phyloP scores from a whole-genome alignment of 2,113 vertebrate genomes.

The Myotis brandtii region DNA sequence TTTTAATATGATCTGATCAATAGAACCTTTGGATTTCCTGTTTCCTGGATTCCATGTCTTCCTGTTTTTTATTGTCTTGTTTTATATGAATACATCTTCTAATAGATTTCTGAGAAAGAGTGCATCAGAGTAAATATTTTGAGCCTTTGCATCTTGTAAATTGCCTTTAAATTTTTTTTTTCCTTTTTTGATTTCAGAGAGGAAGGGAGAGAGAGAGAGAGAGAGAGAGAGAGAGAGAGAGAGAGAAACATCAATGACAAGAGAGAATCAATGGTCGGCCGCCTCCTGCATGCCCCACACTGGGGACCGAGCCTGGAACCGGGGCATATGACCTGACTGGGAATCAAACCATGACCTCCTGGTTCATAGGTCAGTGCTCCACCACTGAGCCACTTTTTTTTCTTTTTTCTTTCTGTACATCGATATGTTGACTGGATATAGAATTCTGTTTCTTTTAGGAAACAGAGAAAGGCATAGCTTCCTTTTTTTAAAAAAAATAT shows the following conservation, averaged over 20 bases:
- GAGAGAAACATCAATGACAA: no score
- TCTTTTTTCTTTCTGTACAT: not conserved
- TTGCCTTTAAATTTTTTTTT: not conserved
- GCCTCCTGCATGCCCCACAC: no score
- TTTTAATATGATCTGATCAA: not conserved
- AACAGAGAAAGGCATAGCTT: not conserved
- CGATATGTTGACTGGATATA: not conserved
- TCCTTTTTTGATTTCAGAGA: no score
- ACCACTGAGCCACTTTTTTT: no score
- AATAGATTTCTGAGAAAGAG: not conserved
- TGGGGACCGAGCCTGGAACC: no score
- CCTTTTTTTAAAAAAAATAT: no score
- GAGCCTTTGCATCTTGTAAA: not conserved
- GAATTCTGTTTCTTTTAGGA: constrained; percentile 7
- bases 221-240: no score
- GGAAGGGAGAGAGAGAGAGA: no score
- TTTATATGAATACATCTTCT: not conserved
- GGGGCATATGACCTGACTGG: no score
- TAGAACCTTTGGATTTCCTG: not conserved
- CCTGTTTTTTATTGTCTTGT: not conserved
- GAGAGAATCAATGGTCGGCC: no score
- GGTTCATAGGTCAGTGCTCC: no score
- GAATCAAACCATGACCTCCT: no score
- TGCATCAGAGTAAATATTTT: not conserved
- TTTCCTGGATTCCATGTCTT: not conserved